phyloP scores from a whole-genome alignment of 2,113 vertebrate species.

The Pygoscelis antarcticus region DNA sequence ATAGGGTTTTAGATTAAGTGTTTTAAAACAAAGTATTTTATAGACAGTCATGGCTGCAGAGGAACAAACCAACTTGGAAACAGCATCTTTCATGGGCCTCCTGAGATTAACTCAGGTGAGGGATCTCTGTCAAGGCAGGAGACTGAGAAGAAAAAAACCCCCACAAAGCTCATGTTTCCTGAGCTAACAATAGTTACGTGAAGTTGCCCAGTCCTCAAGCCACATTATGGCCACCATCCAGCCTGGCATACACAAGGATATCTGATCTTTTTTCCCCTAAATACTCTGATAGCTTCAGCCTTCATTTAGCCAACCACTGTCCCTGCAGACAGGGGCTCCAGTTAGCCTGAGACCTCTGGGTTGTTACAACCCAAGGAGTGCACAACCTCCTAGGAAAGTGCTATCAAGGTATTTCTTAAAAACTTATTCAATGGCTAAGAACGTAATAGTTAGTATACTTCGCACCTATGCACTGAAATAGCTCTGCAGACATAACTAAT shows the following conservation, averaged over 20 bases:
- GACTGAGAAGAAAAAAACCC: background rate
- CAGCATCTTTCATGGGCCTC: background rate
- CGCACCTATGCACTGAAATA: background rate
- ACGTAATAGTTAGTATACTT: accelerated
- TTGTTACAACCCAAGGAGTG: background rate
- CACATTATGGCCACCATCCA: accelerated
- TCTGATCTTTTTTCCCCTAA: background rate
- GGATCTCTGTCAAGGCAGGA: background rate
- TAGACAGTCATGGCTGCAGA: accelerated
- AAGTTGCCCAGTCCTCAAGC: background rate
- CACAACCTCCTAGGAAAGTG: background rate
- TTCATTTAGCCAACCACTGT: background rate
- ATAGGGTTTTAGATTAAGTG: background rate
- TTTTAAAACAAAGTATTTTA: background rate
- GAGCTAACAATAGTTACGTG: background rate
- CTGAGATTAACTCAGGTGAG: too few relatives aligned
- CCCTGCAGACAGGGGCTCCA: background rate
- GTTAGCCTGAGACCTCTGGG: too few relatives aligned
- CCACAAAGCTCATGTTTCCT: background rate
- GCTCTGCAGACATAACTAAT: too few relatives aligned
- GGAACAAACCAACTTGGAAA: background rate
- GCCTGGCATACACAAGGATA: background rate
- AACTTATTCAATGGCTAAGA: background rate
- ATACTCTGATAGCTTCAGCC: background rate
- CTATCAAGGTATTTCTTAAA: background rate